Evolutionary conservation across 2,888 invertebrate species (phyloP).

Genomic region (Mechanitis messenoides): DNA sequence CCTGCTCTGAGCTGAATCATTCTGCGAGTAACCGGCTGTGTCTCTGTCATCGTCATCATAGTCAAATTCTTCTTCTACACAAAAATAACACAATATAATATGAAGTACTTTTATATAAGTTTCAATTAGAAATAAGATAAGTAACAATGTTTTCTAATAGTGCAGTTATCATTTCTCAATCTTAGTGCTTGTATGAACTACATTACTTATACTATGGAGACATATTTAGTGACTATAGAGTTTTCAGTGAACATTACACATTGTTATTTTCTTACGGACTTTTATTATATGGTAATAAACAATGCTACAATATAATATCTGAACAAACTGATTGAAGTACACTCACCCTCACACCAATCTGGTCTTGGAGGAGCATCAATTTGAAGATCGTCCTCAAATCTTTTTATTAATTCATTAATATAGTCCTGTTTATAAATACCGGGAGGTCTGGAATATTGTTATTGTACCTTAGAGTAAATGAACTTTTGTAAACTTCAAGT

Average conservation of each 20-base stretch:
- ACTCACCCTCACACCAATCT: conserved; percentile 89
- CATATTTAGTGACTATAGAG: no score
- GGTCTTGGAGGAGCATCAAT: conserved; percentile 87
- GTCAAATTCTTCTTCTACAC: conserved; percentile 28
- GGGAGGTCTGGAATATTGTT: conserved; percentile 79
- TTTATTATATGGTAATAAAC: no score
- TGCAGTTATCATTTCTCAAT: no score
- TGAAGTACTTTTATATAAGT: conserved; percentile 7
- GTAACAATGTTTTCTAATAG: no score
- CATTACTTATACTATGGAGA: no score
- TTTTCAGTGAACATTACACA: no score
- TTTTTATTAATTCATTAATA: conserved; percentile 87
- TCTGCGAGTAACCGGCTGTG: conserved; percentile 24
- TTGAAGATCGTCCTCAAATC: conserved; percentile 85
- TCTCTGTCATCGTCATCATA: conserved; percentile 28
- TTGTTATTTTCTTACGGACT: no score
- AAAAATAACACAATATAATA: conserved; percentile 33
- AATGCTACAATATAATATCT: no score
- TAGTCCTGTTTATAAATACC: conserved; percentile 99
- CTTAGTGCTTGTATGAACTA: no score
- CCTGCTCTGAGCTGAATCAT: background rate
- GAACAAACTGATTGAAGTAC: no score
- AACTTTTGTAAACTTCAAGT: background rate
- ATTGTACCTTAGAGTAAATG: background rate
- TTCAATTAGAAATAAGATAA: no score